Base-by-base conservation (phyloP, 2,113 vertebrate species). In the Gulo gulo region DNA sequence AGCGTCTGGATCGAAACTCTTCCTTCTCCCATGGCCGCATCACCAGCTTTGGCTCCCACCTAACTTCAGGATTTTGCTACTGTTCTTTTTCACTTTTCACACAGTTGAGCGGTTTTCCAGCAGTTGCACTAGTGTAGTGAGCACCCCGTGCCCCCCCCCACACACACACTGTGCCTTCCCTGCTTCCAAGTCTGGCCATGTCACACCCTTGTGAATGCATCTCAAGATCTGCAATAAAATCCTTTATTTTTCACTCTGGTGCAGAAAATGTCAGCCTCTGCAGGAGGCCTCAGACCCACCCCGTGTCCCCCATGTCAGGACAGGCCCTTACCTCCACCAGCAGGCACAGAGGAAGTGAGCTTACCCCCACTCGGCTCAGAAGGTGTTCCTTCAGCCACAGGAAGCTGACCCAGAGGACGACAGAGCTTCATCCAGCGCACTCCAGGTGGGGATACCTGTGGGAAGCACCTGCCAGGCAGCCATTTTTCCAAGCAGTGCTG, bases 1-100 rank as follows among this genome's bases (percentile, higher is more conserved):
- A 82, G 94, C 87, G 1, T 73, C 34, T 11, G 78, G 97, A 97
- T 84, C 45, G 88, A 97, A 88, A 73, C 39, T 97, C 97, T 97
- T 98, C 97, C 88, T 96, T 95, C 82, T 97, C 34, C 94, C 96
- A 98, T 94, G 73, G 97, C 91, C 26, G 1, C 57, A 65, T 45
- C n/a, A 69, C 42, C 21, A 26, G 50, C 82, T 69, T 80, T 76
- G 83, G 86, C 92, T 96, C 95, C 86, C 4, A 76, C n/a, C 21
- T 4, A 95, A 93, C 11, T 20, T 88, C 24, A 12, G 93, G 63
- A 55, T 67, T 98, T 91, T 94, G 79, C 95, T 97, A 86, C 79
- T 92, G 7, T 88, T 34, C 36, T 20, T 74, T 88, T 29, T 94
- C 81, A 39, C 88, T 61, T 84, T 96, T 97, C 88, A 47, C 74